Evolutionary conservation across 2,113 vertebrate genomes (phyloP), one percentile per base, ranked within the genome.

Genomic region (Plectropomus leopardus): DNA sequence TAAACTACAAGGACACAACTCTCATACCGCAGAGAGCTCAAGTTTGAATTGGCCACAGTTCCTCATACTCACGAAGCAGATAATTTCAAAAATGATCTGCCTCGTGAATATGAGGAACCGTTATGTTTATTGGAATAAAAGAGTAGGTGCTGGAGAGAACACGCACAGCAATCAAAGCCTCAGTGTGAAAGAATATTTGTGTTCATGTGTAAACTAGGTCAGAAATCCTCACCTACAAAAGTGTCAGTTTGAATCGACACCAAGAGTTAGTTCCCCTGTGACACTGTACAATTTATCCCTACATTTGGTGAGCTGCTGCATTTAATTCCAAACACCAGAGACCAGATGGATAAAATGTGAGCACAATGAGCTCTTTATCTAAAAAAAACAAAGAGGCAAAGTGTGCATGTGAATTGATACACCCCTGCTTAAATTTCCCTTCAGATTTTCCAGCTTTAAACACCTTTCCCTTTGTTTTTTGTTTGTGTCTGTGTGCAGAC

Each of bases 331-430:
- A 77, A 76, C 78, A 40, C 67, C 53, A 42, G 51, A 36, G 17
- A 78, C 26, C 60, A 64, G 70, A 61, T 75, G 48, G 45, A 78
- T 68, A 28, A 61, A 75, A 72, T 47, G n/a, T 73, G 55, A 47
- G 32, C 32, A 47, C 63, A 19, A 23, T 59, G 44, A 76, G 50
- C 63, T 60, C 73, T 82, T 74, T 32, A 71, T 75, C 58, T 74
- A 53, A 74, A 78, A 74, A 78, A 40, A 84, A 83, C 61, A 87
- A 73, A 74, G 61, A 40, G n/a, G 17, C 48, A 63, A 44, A 66
- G 66, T 59, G 40, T 76, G 80, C 36, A 70, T 32, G 58, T 58
- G 16, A 72, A 73, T 34, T 51, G 13, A 82, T 63, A 53, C 34
- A 71, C 36, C 72, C 7, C 57, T 66, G 55, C 50, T 69, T 32